Evolutionary conservation across 2,113 vertebrate genomes (phyloP).

Genomic region (Pogonocichla stellata): DNA sequence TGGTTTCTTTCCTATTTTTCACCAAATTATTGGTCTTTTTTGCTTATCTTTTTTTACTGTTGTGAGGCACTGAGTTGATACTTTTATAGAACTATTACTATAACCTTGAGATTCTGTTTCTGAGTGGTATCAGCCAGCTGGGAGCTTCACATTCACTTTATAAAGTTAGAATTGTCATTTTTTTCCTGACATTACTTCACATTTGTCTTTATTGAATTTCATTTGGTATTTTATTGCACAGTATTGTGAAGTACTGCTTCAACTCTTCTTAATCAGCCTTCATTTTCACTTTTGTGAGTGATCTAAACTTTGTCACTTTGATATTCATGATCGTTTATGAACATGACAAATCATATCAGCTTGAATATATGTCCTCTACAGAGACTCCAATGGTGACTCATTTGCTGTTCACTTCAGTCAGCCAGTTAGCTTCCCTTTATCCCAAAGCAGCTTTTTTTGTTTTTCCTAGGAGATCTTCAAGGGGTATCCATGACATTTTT

Average conservation of each 20-base stretch:
- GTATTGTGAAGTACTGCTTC: not conserved
- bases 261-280: not conserved
- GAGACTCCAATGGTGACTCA: not conserved
- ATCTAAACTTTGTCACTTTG: not conserved
- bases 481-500: not conserved
- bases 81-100: not conserved
- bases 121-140: not conserved
- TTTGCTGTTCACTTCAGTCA: not conserved
- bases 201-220: not conserved
- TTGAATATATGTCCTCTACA: not conserved
- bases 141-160: not conserved
- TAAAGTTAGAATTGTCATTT: not conserved
- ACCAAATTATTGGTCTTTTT: not conserved
- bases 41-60: not conserved
- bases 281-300: not conserved
- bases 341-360: not conserved
- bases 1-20: not conserved
- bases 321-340: not conserved
- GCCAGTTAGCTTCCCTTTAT: not conserved
- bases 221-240: not conserved
- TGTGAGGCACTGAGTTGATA: not conserved
- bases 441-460: not conserved
- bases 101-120: not conserved
- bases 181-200: not conserved
- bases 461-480: not conserved